Conservation (phyloP, 2,113 vertebrate genomes). For the Bettongia penicillata region DNA sequence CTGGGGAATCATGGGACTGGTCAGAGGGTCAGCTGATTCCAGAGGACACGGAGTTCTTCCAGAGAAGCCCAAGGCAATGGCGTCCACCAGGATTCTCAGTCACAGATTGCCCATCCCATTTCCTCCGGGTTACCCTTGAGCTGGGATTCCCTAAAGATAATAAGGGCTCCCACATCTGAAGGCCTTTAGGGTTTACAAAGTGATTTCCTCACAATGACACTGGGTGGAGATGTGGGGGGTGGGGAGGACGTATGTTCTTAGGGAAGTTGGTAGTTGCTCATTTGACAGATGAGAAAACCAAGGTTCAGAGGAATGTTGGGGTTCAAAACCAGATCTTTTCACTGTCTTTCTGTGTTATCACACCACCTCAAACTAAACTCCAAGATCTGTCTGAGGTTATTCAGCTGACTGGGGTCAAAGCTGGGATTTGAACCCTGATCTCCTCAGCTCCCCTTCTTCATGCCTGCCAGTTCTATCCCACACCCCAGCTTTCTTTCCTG, state of each 20-base stretch:
- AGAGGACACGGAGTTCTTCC: not conserved
- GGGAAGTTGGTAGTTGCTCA: not conserved
- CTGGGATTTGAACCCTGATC: constrained; percentile 4
- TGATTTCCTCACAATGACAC: not conserved
- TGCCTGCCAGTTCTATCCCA: not conserved
- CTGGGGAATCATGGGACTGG: not conserved
- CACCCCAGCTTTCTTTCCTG: not conserved
- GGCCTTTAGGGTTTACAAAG: not conserved
- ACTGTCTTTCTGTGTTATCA: not conserved
- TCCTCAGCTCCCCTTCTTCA: not conserved
- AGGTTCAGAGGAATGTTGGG: not conserved
- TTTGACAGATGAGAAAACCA: not conserved
- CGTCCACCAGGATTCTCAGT: not conserved
- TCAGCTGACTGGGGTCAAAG: not conserved
- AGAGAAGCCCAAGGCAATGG: no score
- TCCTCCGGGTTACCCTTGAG: not conserved
- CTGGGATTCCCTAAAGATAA: not conserved
- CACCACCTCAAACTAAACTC: not conserved
- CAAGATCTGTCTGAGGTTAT: not conserved
- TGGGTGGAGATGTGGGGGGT: not conserved
- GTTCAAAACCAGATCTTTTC: not conserved
- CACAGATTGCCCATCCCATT: not conserved
- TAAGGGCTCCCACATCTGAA: not conserved
- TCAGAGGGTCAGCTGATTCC: not conserved
- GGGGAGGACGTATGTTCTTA: not conserved